These are phyloP conservation scores for Hirtodrosophila trivittata DNA, from an alignment of 2,888 invertebrate genomes.

Conservation along the genomic window DNA sequence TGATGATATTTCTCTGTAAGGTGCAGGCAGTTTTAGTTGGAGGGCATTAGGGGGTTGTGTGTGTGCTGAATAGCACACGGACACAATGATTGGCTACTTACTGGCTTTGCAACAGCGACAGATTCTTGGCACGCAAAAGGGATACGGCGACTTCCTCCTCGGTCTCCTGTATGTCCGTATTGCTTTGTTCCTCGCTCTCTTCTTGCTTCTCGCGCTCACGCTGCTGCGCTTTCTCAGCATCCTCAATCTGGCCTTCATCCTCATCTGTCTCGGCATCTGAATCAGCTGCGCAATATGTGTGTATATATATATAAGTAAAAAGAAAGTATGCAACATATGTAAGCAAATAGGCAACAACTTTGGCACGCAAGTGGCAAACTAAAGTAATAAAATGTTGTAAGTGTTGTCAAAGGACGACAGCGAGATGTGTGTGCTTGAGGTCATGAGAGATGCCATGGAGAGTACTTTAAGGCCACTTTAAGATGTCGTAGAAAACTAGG, in stretches of 20 bases:
- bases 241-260: conserved; percentile 84
- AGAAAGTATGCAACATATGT: neutral
- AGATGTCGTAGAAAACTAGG: conserved; percentile 32
- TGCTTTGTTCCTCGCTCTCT: conserved; percentile 82
- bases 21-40: conserved; percentile 63
- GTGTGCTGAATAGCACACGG: conserved; percentile 4
- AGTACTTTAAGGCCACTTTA: conserved; percentile 13
- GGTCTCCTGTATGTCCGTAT: conserved; percentile 81
- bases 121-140: conserved; percentile 84
- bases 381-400: conserved; percentile 36
- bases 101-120: conserved; percentile 86
- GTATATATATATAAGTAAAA: conserved; percentile 4
- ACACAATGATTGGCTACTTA: conserved; percentile 77
- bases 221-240: conserved; percentile 80
- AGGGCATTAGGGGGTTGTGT: conserved; percentile 15
- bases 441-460: conserved; percentile 20
- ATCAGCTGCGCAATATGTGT: conserved; percentile 72
- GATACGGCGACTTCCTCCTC: conserved; percentile 84
- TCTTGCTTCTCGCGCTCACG: conserved; percentile 81
- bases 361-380: conserved; percentile 36
- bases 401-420: conserved; percentile 7
- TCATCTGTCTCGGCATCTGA: conserved; percentile 84
- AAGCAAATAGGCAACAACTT: conserved; percentile 18
- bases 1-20: conserved; percentile 92
- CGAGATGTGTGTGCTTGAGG: conserved; percentile 1